A percentile compares a stretch with the other conserved stretches of the same genome.
Evolutionary conservation across 2,113 vertebrate genomes (phyloP).

Genomic region (Rousettus leschenaultii): DNA sequence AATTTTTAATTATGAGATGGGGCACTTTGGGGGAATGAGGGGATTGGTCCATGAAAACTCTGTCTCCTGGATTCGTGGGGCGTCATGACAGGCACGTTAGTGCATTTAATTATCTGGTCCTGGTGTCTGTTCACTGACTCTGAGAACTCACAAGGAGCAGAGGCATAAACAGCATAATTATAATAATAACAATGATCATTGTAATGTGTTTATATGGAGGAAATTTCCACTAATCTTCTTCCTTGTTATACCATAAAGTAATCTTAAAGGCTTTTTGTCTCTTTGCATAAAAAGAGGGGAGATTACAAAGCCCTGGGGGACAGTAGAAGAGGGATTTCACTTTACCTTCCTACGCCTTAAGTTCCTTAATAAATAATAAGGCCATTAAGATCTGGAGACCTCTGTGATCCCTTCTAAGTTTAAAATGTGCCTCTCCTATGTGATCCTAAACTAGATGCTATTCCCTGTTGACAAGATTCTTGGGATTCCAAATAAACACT

Average conservation of each 20-base stretch:
- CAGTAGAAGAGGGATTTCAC: neutral
- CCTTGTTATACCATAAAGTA: neutral
- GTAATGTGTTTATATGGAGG: neutral
- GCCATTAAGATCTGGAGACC: neutral
- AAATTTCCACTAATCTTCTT: neutral
- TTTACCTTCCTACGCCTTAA: neutral
- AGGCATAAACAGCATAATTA: neutral
- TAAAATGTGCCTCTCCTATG: neutral
- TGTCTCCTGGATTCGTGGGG: neutral
- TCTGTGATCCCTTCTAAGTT: neutral
- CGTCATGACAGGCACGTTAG: neutral
- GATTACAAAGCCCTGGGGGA: neutral
- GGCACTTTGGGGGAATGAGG: slow-evolving; percentile 53
- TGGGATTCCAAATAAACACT: neutral
- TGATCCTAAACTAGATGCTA: neutral
- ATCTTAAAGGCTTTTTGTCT: slow-evolving; percentile 10
- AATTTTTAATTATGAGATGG: slow-evolving; percentile 77
- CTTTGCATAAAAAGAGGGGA: neutral
- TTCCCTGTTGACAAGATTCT: neutral
- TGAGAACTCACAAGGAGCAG: neutral
- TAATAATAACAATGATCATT: neutral
- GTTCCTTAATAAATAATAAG: neutral
- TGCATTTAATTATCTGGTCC: slow-evolving; percentile 39
- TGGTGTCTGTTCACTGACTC: neutral
- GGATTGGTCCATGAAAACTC: slow-evolving; percentile 41